Evolutionary conservation across 2,113 vertebrate species (phyloP).

Genomic region (Charadrius vociferus): DNA sequence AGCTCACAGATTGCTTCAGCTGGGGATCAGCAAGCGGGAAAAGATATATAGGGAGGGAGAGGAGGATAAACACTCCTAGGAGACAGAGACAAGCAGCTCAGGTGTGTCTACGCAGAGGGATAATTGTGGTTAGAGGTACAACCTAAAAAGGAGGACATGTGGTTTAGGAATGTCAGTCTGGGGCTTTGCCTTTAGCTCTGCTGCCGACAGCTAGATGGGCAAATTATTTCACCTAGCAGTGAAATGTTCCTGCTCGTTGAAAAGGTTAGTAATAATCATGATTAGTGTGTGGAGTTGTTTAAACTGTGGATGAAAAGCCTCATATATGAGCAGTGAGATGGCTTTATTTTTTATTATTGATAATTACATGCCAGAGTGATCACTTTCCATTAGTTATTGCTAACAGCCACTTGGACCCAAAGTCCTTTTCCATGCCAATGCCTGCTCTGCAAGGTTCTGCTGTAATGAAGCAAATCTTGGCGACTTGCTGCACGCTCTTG

Average conservation of each 20-base stretch:
- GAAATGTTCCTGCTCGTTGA: background rate
- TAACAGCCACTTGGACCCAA: background rate
- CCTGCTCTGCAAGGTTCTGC: background rate
- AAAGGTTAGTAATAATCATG: rapidly evolving
- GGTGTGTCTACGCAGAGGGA: background rate
- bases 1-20: rapidly evolving
- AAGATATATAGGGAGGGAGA: background rate
- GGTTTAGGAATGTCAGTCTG: background rate
- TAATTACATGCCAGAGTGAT: background rate
- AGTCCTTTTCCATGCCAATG: background rate
- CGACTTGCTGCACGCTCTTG: background rate
- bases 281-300: background rate
- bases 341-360: background rate
- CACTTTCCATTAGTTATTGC: background rate
- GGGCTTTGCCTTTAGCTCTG: background rate
- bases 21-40: background rate
- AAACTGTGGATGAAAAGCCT: background rate
- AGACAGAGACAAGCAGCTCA: background rate
- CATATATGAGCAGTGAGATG: background rate
- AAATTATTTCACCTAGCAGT: background rate
- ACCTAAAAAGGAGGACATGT: rapidly evolving
- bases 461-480: background rate
- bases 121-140: background rate
- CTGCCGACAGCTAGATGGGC: background rate
- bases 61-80: background rate